Conservation (phyloP, 2,113 vertebrate genomes). For the Mungos mungo region DNA sequence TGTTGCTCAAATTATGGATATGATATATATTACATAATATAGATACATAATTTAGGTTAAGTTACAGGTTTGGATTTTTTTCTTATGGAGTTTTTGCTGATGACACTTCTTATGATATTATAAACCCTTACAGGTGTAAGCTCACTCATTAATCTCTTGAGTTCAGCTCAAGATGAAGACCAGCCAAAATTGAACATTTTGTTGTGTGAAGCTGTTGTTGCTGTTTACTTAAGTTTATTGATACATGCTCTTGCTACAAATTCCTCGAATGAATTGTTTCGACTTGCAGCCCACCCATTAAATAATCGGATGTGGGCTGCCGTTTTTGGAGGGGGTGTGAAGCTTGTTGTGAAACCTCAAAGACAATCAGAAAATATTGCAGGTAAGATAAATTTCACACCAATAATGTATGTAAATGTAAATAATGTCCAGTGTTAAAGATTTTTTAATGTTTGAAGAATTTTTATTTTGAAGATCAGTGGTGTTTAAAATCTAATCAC, state of each 20-base stretch:
- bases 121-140: constrained; percentile 90
- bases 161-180: constrained; percentile 94
- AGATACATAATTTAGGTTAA: not conserved
- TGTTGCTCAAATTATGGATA: not conserved
- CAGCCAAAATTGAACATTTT: constrained; percentile 93
- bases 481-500: not conserved
- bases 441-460: not conserved
- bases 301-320: constrained; percentile 98
- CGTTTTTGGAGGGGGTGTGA: constrained; percentile 96
- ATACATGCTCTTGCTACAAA: constrained; percentile 96
- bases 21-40: not conserved
- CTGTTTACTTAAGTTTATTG: constrained; percentile 95
- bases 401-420: not conserved
- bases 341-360: constrained; percentile 94
- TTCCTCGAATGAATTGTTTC: constrained; percentile 94
- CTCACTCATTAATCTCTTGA: constrained; percentile 94
- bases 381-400: constrained; percentile 85
- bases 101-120: not conserved
- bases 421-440: not conserved
- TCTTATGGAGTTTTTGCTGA: not conserved
- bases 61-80: not conserved
- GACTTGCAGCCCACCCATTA: constrained; percentile 95
- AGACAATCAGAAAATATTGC: constrained; percentile 91
- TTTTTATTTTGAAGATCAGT: constrained; percentile 35
- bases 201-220: constrained; percentile 95